Evolutionary conservation across 2,113 vertebrate species (phyloP).

Genomic region (Orientallactaga bullata): DNA sequence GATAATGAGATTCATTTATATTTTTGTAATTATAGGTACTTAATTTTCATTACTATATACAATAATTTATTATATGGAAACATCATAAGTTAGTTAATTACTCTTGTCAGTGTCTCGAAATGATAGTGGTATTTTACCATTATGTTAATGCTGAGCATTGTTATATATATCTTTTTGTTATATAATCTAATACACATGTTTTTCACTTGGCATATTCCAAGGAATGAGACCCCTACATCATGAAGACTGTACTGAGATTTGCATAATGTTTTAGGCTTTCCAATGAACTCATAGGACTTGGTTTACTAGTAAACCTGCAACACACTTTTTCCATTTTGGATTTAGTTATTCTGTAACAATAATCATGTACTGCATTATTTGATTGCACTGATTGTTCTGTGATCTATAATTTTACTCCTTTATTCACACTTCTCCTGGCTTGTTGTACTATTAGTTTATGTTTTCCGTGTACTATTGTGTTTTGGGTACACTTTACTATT

Average conservation of each 20-base stretch:
- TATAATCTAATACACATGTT: neutral
- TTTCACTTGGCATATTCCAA: neutral
- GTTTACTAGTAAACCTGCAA: neutral
- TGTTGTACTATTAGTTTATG: too few relatives aligned
- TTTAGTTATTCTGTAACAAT: neutral
- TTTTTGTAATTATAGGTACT: neutral
- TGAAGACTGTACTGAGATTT: neutral
- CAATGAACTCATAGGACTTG: neutral
- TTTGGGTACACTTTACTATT: too few relatives aligned
- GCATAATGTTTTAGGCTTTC: neutral
- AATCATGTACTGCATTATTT: neutral
- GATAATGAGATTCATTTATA: neutral
- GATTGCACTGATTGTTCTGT: too few relatives aligned
- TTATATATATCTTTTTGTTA: neutral
- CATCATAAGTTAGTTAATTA: neutral
- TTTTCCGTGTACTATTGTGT: too few relatives aligned
- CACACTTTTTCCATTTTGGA: neutral
- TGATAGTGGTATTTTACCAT: neutral
- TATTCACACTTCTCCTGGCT: too few relatives aligned
- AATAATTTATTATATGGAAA: conserved; percentile 30
- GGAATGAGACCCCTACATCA: neutral
- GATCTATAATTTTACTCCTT: too few relatives aligned
- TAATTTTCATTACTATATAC: neutral
- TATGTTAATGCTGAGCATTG: neutral
- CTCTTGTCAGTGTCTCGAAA: neutral